Conservation (phyloP, 2,888 invertebrate species). For the Andrena marginata region DNA sequence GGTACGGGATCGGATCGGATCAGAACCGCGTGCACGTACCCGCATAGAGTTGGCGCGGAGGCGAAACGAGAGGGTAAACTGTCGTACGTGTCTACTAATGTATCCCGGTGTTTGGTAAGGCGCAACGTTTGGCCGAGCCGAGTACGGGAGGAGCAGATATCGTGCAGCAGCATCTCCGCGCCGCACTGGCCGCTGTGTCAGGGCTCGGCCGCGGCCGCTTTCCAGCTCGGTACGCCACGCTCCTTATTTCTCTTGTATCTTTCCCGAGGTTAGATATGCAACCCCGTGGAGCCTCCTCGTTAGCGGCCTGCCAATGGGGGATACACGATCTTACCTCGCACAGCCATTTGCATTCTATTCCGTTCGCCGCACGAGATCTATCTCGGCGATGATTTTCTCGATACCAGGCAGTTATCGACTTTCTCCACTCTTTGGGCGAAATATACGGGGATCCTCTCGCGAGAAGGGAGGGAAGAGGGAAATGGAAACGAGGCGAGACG, state of each 20-base stretch:
- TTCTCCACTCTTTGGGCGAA: not conserved
- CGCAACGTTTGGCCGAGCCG: constrained; percentile 47
- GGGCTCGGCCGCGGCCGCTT: constrained; percentile 77
- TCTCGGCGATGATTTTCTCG: not conserved
- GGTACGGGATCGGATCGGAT: not conserved
- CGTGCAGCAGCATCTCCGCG: constrained; percentile 79
- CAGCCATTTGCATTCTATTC: constrained; percentile 78
- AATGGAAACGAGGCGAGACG: constrained; percentile 13
- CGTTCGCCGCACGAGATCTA: not conserved
- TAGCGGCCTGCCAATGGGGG: constrained; percentile 80
- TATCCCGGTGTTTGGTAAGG: constrained; percentile 49
- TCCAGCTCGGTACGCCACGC: constrained; percentile 74
- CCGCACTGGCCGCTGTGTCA: constrained; percentile 50
- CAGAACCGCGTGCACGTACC: not conserved
- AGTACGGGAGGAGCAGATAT: constrained; percentile 78
- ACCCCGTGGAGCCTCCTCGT: constrained; percentile 74
- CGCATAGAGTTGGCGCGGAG: not conserved
- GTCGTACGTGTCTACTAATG: constrained; percentile 69
- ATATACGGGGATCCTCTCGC: too few relatives aligned
- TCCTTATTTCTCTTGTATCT: constrained; percentile 73
- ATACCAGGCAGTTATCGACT: not conserved
- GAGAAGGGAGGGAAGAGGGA: not conserved
- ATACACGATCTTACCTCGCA: constrained; percentile 51
- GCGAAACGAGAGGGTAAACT: not conserved
- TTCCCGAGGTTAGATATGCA: constrained; percentile 59